Evolutionary conservation across 2,113 vertebrate genomes (phyloP), one percentile per base, ranked within the genome.

Genomic region (Anolis sagrei): DNA sequence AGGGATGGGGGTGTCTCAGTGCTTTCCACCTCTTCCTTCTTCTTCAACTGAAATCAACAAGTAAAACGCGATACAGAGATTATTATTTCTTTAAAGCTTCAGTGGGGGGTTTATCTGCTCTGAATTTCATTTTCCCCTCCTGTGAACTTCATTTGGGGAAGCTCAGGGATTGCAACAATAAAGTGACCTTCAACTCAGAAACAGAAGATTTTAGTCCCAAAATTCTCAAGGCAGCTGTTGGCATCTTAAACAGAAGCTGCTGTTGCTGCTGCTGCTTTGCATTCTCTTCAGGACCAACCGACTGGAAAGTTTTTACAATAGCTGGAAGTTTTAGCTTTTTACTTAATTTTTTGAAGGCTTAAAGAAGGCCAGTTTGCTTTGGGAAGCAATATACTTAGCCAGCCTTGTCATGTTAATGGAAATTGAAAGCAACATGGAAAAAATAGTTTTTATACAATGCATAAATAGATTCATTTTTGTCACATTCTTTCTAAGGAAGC

Each of bases 1-100:
- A 95, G 27, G 88, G 95, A 89, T 86, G 83, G 80, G 92, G 69
- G 34, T 7, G 54, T 66, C 14, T 79, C 34, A 68, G 79, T 80
- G 49, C 54, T 70, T 93, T 51, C 23, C 86, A 19, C 49, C 73
- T 78, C 29, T 82, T 58, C 29, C 66, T 69, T 36, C 48, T 81
- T 51, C 84, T 88, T 81, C 49, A 62, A 66, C 76, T 86, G 91
- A 79, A 76, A 87, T 89, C 74, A 74, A 86, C 89, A 80, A 88
- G 29, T 82, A 87, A 88, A 73, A 88, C 0, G 61, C 87, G 86
- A 84, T 86, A 27, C 4, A 36, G 25, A 75, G 74, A 64, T 86
- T 68, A 66, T 25, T 54, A 83, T 76, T 68, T 79, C 86, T 78
- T 49, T 88, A 86, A 11, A 86, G 64, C 51, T 89, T 92, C 85